A percentile compares a stretch with the other conserved stretches of the same genome.
Conservation (phyloP, 2,113 vertebrate species). For the Indicator maculatus region DNA sequence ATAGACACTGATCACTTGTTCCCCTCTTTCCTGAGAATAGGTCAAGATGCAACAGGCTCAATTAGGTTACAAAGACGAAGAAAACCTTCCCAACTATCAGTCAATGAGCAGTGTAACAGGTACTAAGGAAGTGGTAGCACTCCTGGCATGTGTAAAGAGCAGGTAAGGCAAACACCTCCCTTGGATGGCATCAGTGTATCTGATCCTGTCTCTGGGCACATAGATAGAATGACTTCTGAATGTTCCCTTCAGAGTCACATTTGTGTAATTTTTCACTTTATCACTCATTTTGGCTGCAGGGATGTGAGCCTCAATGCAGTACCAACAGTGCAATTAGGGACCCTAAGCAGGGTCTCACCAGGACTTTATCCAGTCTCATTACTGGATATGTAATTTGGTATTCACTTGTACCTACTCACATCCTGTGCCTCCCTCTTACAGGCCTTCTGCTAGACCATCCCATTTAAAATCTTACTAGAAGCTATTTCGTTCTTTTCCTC, state of each 20-base stretch:
- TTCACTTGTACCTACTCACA: rapidly evolving
- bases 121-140: neutral
- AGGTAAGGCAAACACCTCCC: neutral
- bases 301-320: neutral
- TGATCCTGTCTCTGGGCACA: neutral
- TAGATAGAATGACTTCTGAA: neutral
- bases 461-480: neutral
- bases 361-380: neutral
- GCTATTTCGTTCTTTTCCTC: neutral
- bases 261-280: neutral
- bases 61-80: neutral
- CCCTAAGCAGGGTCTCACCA: neutral
- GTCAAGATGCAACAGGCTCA: neutral
- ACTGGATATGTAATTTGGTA: neutral
- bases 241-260: neutral
- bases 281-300: neutral
- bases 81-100: neutral
- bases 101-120: neutral
- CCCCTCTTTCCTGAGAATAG: neutral
- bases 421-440: neutral
- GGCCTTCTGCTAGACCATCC: neutral
- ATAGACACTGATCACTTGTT: neutral
- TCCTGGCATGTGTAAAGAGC: neutral
- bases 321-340: neutral
- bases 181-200: neutral